Conservation (phyloP, 2,797 vertebrate genomes). For the Siniperca undulata region DNA sequence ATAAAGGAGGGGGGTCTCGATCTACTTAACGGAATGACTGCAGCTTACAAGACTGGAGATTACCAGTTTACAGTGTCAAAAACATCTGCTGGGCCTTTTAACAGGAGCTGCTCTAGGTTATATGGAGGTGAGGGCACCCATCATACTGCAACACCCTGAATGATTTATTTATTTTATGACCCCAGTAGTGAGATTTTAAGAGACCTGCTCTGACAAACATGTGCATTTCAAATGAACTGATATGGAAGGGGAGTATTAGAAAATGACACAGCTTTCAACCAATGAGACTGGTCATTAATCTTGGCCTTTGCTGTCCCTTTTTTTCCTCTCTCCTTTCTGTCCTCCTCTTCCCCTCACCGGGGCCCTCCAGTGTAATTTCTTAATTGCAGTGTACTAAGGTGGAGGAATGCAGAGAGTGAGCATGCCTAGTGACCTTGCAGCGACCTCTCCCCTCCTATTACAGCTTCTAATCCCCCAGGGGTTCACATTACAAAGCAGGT, state of each 20-base stretch:
- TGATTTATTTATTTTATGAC: conserved; percentile 84
- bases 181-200: conserved; percentile 84
- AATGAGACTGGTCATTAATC: conserved; percentile 82
- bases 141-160: conserved; percentile 66
- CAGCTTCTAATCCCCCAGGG: conserved; percentile 86
- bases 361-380: conserved; percentile 86
- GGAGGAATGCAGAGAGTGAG: conserved; percentile 84
- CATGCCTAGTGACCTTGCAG: conserved; percentile 85
- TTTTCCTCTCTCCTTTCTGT: conserved; percentile 49
- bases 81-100: conserved; percentile 94
- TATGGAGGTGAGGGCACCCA: conserved; percentile 88
- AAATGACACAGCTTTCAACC: conserved; percentile 81
- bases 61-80: conserved; percentile 95
- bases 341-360: conserved; percentile 65
- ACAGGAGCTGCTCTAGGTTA: conserved; percentile 90
- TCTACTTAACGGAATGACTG: conserved; percentile 96
- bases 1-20: conserved; percentile 89
- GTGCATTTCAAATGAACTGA: conserved; percentile 84
- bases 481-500: conserved; percentile 88
- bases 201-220: conserved; percentile 83
- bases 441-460: conserved; percentile 85
- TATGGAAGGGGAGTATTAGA: conserved; percentile 76
- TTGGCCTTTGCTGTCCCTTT: conserved; percentile 72
- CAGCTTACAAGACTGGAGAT: conserved; percentile 92
- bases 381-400: conserved; percentile 87